Conservation (phyloP, 2,888 invertebrate genomes). For the Oligia latruncula region DNA sequence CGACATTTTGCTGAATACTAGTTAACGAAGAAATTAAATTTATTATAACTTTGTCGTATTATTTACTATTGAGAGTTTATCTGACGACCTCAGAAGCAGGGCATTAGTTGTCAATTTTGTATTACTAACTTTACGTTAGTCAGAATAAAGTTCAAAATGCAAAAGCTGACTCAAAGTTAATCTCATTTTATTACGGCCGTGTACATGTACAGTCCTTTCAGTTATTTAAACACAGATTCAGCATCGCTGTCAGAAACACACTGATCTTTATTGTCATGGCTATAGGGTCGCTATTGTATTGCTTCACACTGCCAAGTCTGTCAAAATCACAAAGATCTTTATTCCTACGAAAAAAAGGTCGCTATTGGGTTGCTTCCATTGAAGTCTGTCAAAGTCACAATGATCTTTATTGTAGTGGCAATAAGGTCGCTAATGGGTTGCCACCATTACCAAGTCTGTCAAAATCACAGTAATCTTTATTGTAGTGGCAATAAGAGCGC, state of each 20-base stretch:
- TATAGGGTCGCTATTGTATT: background rate
- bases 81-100: no score
- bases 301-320: background rate
- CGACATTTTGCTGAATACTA: no score
- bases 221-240: background rate
- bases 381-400: background rate
- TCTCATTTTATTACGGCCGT: background rate
- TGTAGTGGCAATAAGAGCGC: background rate
- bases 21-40: background rate
- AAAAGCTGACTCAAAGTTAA: background rate
- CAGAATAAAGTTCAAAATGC: constrained; percentile 7
- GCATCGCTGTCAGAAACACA: background rate
- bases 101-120: background rate
- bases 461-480: background rate
- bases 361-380: background rate
- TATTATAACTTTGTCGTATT: background rate
- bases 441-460: background rate
- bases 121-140: background rate
- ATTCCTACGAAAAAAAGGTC: background rate
- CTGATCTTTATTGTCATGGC: background rate
- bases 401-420: accelerated
- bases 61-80: background rate
- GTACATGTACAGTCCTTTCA: background rate
- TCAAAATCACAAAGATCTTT: background rate
- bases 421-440: background rate